These are phyloP conservation scores for Otolemur garnettii DNA, from an alignment of 2,113 vertebrate species.

Conservation along the genomic window DNA sequence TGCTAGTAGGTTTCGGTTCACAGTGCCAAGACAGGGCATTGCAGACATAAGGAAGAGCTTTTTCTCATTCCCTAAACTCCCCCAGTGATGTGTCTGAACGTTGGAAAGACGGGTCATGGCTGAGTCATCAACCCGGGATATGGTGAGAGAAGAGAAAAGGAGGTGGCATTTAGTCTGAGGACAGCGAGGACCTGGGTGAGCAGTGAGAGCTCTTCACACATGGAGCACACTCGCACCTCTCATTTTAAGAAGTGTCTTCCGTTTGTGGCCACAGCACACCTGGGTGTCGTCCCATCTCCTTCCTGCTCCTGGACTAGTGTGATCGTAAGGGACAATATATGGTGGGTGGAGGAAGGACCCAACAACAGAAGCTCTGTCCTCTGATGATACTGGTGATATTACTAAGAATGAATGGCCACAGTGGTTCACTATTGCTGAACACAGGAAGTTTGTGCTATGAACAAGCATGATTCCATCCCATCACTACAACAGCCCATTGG, in stretches of 20 bases:
- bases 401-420: not conserved
- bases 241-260: not conserved
- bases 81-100: not conserved
- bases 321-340: not conserved
- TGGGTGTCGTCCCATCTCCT: not conserved
- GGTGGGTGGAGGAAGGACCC: not conserved
- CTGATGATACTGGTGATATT: not conserved
- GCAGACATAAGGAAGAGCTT: not conserved
- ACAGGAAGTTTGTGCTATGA: rapidly evolving
- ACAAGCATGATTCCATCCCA: not conserved
- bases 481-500: not conserved
- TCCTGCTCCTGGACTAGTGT: not conserved
- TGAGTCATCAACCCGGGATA: not conserved
- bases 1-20: not conserved
- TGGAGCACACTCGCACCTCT: not conserved
- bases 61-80: not conserved
- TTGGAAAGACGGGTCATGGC: not conserved
- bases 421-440: not conserved
- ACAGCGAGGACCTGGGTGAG: not conserved
- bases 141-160: not conserved
- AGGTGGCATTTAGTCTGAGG: not conserved
- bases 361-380: not conserved
- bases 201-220: not conserved
- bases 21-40: not conserved
- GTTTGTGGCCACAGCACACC: not conserved